Base-by-base conservation (phyloP, 1,140 invertebrate species). In the Drosophila rhopaloa region DNA sequence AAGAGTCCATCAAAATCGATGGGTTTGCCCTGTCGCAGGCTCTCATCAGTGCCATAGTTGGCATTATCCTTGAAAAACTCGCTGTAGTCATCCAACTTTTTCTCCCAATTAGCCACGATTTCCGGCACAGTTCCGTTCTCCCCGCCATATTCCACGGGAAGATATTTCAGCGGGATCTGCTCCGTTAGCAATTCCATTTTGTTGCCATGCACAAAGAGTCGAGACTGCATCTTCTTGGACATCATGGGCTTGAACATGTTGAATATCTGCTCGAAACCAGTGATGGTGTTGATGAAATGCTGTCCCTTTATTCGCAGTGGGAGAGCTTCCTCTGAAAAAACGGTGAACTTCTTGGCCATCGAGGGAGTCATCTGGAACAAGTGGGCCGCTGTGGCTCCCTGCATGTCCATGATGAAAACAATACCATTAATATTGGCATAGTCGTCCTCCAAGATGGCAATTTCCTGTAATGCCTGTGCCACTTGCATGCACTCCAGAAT, bases 141-240 rank as follows among this genome's bases (percentile, higher is more conserved):
- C 0, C 94, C 94, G 11, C 94, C 94, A 75, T 94, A 94, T 66
- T 95, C 94, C 62, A 91, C 88, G 0, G 95, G 94, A 9, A 95
- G 66, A 55, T 94, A 92, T 50, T 92, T 73, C 67, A 93, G 91
- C 0, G 94, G 93, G 24, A 95, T 78, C 35, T 82, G 56, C 53
- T 94, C 85, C 48, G 93, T 91, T 8, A 95, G 74, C 10, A 74
- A 76, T 9, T 93, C 91, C 51, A 93, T 92, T 78, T 94, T 92
- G 44, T 93, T 91, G 27, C 93, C 93, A 74, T 94, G 93, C 2
- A 94, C 85, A 59, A 90, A 92, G 10, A 94, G 77, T 92, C 93
- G 81, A 0, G 79, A 82, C 71, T 92, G 93, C 66, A 93, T 91
- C 72, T 94, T 94, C 32, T 94, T 93, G 9, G 92, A 93, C 81